A percentile compares a stretch with the other conserved stretches of the same genome.
Conservation (phyloP, 1,140 invertebrate species). For the Battus philenor region DNA sequence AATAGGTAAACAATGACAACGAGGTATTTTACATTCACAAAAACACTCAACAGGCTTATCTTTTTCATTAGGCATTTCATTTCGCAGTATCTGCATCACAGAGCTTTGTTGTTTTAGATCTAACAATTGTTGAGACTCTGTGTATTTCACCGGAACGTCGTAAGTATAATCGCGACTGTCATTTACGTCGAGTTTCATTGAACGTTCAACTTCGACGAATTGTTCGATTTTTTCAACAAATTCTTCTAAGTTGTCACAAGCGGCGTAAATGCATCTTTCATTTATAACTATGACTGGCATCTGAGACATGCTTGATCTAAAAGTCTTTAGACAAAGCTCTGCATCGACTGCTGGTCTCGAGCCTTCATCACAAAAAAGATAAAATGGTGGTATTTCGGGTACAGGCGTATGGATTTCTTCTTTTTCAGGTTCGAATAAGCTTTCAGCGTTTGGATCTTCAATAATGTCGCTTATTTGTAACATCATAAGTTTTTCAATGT, state of each 20-base stretch:
- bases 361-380: slow-evolving; percentile 50
- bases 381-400: slow-evolving; percentile 49
- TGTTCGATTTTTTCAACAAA: slow-evolving; percentile 46
- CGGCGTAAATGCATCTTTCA: slow-evolving; percentile 51
- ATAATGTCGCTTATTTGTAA: slow-evolving; percentile 45
- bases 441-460: slow-evolving; percentile 43
- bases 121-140: slow-evolving; percentile 28
- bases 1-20: slow-evolving; percentile 30
- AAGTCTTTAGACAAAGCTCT: slow-evolving; percentile 48
- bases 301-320: slow-evolving; percentile 44
- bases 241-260: slow-evolving; percentile 49
- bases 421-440: slow-evolving; percentile 42
- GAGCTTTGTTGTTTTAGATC: slow-evolving; percentile 54
- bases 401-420: slow-evolving; percentile 32
- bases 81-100: slow-evolving; percentile 52
- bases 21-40: slow-evolving; percentile 35
- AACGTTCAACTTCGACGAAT: slow-evolving; percentile 32
- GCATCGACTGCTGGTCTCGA: slow-evolving; percentile 40
- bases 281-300: slow-evolving; percentile 56
- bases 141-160: slow-evolving; percentile 42
- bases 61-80: slow-evolving; percentile 42
- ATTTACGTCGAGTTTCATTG: slow-evolving; percentile 37
- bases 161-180: slow-evolving; percentile 45
- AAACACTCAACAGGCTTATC: slow-evolving; percentile 28
- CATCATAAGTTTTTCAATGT: slow-evolving; percentile 63